Evolutionary conservation across 2,888 invertebrate genomes (phyloP).

Genomic region (Tryphoninae sp.): DNA sequence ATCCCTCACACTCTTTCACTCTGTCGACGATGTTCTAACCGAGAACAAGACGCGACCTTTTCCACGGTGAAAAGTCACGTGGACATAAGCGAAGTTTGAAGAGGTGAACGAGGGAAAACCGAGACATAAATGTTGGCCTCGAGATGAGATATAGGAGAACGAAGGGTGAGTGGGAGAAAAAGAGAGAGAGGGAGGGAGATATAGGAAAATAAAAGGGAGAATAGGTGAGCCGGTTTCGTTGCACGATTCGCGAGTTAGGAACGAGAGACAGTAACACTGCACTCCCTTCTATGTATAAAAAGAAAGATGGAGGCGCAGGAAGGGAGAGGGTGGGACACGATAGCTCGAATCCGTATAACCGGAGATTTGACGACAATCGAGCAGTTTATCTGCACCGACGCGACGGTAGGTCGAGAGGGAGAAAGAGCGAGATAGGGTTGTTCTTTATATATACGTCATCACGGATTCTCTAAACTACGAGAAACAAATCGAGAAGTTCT

Average conservation of each 20-base stretch:
- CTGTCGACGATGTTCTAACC: conserved; percentile 1
- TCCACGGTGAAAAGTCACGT: conserved; percentile 45
- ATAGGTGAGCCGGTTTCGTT: background rate
- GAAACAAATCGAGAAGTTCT: conserved; percentile 43
- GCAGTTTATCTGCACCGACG: conserved; percentile 60
- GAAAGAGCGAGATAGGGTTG: background rate
- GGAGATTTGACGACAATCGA: conserved; percentile 65
- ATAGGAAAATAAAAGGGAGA: conserved; percentile 22
- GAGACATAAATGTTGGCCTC: conserved; percentile 46
- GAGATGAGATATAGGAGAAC: conserved; percentile 38
- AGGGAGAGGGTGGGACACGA: conserved; percentile 3
- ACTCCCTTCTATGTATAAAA: conserved; percentile 19
- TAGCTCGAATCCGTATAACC: conserved; percentile 37
- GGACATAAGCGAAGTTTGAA: conserved; percentile 47
- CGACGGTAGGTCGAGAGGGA: conserved; percentile 50
- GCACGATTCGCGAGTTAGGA: background rate
- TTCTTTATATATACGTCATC: conserved; percentile 31
- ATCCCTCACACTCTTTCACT: conserved; percentile 2
- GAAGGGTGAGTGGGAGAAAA: conserved; percentile 18
- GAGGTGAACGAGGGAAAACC: conserved; percentile 51
- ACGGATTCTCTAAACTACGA: conserved; percentile 37
- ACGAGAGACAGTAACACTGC: conserved; percentile 18
- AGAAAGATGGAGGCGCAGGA: background rate
- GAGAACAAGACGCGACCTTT: conserved; percentile 40
- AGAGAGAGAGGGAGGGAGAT: conserved; percentile 21